Conservation (phyloP, 2,113 vertebrate species). For the Takifugu flavidus region DNA sequence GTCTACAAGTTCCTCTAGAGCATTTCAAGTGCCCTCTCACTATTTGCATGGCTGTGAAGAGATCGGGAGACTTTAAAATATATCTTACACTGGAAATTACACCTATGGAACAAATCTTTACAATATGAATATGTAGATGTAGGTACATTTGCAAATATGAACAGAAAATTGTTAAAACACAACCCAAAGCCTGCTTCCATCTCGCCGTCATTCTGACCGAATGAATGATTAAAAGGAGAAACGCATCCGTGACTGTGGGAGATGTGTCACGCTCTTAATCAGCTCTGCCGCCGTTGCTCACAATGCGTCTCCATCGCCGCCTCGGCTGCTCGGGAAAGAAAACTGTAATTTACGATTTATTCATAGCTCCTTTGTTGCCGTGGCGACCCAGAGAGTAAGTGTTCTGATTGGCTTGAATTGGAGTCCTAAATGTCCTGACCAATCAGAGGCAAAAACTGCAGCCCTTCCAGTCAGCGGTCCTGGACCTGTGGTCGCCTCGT, state of each 20-base stretch:
- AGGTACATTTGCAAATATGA: constrained; percentile 78
- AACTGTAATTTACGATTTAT: constrained; percentile 62
- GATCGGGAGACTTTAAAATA: constrained; percentile 81
- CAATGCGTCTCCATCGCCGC: constrained; percentile 44
- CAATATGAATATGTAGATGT: constrained; percentile 86
- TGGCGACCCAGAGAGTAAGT: constrained; percentile 43
- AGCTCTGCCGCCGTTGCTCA: constrained; percentile 52
- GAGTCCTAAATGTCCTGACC: constrained; percentile 56
- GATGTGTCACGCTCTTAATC: constrained; percentile 38
- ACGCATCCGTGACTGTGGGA: constrained; percentile 58
- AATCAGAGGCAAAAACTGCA: constrained; percentile 63
- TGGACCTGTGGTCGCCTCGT: constrained; percentile 56
- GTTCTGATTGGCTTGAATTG: constrained; percentile 58
- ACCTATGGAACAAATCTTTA: constrained; percentile 86
- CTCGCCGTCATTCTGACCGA: constrained; percentile 58
- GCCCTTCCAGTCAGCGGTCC: constrained; percentile 57
- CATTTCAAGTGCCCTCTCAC: constrained; percentile 50
- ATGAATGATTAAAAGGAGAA: constrained; percentile 67
- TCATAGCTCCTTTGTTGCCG: constrained; percentile 57
- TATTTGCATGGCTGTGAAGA: constrained; percentile 54
- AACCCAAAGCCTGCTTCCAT: constrained; percentile 53
- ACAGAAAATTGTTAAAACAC: constrained; percentile 78
- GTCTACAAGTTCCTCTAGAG: constrained; percentile 53
- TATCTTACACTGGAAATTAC: constrained; percentile 89
- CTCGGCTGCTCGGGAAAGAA: constrained; percentile 48